Percentiles rank a stretch among this genome's conserved stretches.
phyloP scores from a whole-genome alignment of 2,888 invertebrate genomes.

The Lasioglossum oenotherae region DNA sequence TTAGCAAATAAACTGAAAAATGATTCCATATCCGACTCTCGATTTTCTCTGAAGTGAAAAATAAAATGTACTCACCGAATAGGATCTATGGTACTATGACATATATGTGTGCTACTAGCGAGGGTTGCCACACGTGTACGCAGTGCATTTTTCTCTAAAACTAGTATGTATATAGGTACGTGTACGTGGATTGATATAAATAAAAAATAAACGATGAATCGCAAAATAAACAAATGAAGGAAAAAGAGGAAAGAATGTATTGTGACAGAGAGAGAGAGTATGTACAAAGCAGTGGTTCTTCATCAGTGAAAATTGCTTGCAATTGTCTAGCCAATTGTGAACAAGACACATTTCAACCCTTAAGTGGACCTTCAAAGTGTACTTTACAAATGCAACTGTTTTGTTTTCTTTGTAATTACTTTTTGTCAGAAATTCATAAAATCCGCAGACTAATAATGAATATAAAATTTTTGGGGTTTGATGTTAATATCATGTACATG shows the following conservation, averaged over 20 bases:
- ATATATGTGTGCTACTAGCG: constrained; percentile 76
- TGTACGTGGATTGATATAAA: constrained; percentile 50
- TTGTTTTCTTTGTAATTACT: neutral
- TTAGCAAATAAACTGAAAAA: neutral
- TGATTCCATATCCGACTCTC: constrained; percentile 43
- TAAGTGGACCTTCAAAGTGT: too few relatives aligned
- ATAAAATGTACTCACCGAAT: constrained; percentile 82
- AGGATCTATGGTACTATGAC: constrained; percentile 77
- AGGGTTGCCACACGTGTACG: constrained; percentile 74
- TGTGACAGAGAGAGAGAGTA: neutral
- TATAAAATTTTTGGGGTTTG: neutral
- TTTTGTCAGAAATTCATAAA: too few relatives aligned
- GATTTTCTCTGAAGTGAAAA: constrained; percentile 67
- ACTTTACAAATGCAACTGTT: too few relatives aligned
- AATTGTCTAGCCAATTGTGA: neutral
- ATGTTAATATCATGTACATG: neutral
- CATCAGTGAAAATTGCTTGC: neutral
- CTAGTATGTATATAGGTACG: constrained; percentile 54
- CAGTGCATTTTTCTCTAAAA: constrained; percentile 76
- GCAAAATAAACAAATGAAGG: constrained; percentile 44
- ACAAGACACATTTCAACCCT: neutral
- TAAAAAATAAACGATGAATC: constrained; percentile 33
- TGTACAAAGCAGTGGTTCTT: neutral
- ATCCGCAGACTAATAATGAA: too few relatives aligned
- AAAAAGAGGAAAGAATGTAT: neutral